Evolutionary conservation across 2,888 invertebrate species (phyloP).

Genomic region (Nomada fucata): DNA sequence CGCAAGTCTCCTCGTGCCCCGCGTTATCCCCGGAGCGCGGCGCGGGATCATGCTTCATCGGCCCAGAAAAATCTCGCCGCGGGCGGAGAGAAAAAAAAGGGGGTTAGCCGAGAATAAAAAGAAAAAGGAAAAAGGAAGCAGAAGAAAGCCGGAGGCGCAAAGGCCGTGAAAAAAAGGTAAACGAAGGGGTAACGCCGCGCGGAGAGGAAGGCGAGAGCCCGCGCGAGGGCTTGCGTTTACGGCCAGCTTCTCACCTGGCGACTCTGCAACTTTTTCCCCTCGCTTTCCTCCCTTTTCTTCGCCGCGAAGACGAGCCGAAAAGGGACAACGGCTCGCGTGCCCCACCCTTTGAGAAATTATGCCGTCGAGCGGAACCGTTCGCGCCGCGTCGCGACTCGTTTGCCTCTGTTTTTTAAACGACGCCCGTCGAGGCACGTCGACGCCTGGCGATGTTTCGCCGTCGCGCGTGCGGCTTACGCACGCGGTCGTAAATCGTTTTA

Average conservation of each 20-base stretch:
- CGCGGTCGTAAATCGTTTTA: background rate
- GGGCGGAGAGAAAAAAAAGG: constrained; percentile 35
- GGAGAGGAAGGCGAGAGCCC: background rate
- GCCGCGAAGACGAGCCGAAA: constrained; percentile 71
- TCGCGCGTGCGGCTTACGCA: background rate
- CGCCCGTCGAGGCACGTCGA: constrained; percentile 13
- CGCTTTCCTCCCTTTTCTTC: constrained; percentile 30
- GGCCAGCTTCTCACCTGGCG: constrained; percentile 48
- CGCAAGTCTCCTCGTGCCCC: constrained; percentile 26
- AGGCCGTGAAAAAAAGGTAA: constrained; percentile 66
- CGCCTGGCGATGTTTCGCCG: constrained; percentile 3
- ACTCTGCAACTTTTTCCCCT: background rate
- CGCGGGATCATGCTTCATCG: constrained; percentile 74
- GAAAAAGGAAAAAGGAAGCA: constrained; percentile 19
- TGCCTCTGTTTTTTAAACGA: constrained; percentile 50
- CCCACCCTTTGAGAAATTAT: constrained; percentile 82
- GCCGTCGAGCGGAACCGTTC: constrained; percentile 78
- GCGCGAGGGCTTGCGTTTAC: constrained; percentile 9
- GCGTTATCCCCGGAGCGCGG: constrained; percentile 8
- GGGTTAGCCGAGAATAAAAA: constrained; percentile 19
- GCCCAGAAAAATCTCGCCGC: constrained; percentile 72
- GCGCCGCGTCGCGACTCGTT: constrained; percentile 71
- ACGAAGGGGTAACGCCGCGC: constrained; percentile 40
- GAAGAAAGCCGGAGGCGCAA: constrained; percentile 44
- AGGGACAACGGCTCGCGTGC: constrained; percentile 59